Conservation (phyloP, 2,797 vertebrate genomes). For the Octomys mimax region DNA sequence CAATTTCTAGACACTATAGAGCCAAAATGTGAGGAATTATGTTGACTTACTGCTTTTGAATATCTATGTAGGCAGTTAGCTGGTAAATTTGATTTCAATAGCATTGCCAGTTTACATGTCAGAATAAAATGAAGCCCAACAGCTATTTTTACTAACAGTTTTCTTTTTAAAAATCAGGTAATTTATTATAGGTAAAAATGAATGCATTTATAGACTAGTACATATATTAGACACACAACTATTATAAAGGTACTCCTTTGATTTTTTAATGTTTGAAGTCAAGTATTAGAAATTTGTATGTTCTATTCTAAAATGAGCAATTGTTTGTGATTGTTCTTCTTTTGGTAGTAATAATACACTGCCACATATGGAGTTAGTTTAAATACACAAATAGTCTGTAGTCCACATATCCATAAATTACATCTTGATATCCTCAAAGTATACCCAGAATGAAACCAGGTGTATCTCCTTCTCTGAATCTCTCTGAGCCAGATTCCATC, state of each 20-base stretch:
- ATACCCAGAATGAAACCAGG: not conserved
- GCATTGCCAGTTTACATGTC: not conserved
- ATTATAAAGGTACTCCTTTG: not conserved
- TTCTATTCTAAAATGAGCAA: not conserved
- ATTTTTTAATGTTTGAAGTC: not conserved
- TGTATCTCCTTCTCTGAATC: not conserved
- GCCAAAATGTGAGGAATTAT: not conserved
- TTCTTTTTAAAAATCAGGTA: not conserved
- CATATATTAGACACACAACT: not conserved
- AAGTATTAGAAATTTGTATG: not conserved
- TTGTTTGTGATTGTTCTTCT: not conserved
- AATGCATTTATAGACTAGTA: not conserved
- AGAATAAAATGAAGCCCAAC: not conserved
- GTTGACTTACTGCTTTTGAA: not conserved
- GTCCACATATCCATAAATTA: not conserved
- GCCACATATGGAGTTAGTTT: not conserved
- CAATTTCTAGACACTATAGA: not conserved
- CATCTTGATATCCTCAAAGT: constrained; percentile 14
- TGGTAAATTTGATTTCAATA: constrained; percentile 36
- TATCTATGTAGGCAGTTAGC: not conserved
- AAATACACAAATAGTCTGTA: not conserved
- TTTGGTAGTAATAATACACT: constrained; percentile 9
- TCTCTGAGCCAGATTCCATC: not conserved
- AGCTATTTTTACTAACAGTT: not conserved
- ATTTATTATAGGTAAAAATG: not conserved